Conservation (phyloP, 2,888 invertebrate genomes). For the Micoletzkya japonica region DNA sequence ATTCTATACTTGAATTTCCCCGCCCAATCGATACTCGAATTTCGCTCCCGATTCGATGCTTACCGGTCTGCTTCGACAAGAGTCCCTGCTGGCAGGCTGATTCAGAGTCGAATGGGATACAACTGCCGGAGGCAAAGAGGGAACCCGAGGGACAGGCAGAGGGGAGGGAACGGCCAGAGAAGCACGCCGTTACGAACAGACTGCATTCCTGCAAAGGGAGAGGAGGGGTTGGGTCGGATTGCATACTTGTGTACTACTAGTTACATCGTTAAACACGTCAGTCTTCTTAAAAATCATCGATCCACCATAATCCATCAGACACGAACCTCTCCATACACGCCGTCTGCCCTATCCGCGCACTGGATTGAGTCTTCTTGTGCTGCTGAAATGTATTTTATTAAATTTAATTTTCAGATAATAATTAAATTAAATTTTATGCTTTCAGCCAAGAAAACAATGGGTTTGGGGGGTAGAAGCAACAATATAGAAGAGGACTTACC, state of each 20-base stretch:
- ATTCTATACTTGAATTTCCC: too few relatives aligned
- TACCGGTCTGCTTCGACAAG: background rate
- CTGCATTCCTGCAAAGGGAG: background rate
- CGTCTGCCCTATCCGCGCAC: conserved; percentile 2
- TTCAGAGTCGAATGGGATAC: background rate
- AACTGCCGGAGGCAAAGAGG: background rate
- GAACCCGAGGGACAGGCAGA: background rate
- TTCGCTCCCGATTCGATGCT: too few relatives aligned
- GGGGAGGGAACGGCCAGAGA: background rate
- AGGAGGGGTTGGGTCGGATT: background rate
- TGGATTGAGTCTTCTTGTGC: background rate
- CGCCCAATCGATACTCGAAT: too few relatives aligned
- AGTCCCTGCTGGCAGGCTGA: background rate
- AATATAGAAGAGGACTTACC: too few relatives aligned
- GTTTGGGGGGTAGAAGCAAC: background rate
- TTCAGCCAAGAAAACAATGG: background rate
- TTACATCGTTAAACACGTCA: too few relatives aligned
- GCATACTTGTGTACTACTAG: too few relatives aligned
- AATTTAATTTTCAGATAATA: too few relatives aligned
- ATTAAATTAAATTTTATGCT: background rate
- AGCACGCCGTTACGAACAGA: background rate
- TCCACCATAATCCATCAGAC: background rate
- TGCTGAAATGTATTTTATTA: background rate
- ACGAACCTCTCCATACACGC: background rate
- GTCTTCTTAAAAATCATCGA: background rate